phyloP scores from a whole-genome alignment of 1,140 invertebrate species.

The Aphaenogaster ashmeadi region DNA sequence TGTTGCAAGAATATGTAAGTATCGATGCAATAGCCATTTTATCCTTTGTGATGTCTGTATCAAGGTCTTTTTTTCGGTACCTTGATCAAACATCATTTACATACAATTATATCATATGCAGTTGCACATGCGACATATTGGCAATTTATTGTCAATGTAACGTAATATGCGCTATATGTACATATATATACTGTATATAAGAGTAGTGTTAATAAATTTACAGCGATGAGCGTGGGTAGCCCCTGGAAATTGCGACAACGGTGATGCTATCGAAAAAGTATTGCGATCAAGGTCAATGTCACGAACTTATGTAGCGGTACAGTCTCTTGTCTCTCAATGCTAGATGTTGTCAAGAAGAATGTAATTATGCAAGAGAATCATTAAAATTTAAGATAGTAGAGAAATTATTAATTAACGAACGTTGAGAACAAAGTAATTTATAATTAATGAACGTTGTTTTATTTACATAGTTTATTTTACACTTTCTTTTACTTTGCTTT shows the following conservation, averaged over 20 bases:
- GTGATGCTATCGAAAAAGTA: conserved; percentile 54
- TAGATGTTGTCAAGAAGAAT: neutral
- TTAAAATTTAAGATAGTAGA: neutral
- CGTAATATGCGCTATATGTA: too few species aligned
- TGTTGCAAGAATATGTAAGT: neutral
- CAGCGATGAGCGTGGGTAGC: neutral
- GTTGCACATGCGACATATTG: neutral
- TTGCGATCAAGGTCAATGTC: conserved; percentile 45
- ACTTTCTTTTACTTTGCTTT: neutral
- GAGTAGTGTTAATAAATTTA: neutral
- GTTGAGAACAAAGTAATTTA: neutral
- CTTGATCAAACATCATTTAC: neutral
- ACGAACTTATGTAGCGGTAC: conserved; percentile 5
- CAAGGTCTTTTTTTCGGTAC: neutral
- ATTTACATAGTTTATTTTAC: neutral
- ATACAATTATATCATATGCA: neutral
- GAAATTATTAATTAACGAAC: conserved; percentile 11
- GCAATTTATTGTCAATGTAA: neutral
- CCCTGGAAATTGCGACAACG: conserved; percentile 4
- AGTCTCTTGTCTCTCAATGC: conserved; percentile 1
- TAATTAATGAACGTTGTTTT: neutral
- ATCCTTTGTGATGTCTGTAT: neutral
- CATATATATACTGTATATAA: neutral
- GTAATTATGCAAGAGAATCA: neutral
- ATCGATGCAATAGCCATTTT: neutral